phyloP scores from a whole-genome alignment of 64 coral and sea anemone genomes.

The Porites lutea region DNA sequence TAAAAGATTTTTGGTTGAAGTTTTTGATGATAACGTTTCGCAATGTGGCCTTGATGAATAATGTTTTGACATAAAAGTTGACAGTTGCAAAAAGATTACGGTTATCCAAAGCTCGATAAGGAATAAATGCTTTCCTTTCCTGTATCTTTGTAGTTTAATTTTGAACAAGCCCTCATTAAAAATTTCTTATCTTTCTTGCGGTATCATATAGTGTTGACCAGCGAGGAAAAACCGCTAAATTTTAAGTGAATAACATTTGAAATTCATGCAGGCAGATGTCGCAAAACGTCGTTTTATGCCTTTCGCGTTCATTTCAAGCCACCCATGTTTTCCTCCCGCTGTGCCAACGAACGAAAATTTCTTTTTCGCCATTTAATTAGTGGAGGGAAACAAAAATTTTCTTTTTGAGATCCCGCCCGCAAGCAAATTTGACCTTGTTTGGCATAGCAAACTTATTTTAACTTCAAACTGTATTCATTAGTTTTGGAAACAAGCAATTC shows the following conservation, averaged over 20 bases:
- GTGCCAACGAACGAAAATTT: slow-evolving; percentile 33
- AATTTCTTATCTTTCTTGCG: slow-evolving; percentile 78
- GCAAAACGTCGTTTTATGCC: neutral
- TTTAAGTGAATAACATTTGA: slow-evolving; percentile 54
- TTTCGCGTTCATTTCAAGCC: slow-evolving; percentile 45
- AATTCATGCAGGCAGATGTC: neutral
- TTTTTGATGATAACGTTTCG: slow-evolving; percentile 27
- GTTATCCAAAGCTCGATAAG: slow-evolving; percentile 63
- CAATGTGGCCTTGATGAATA: slow-evolving; percentile 11
- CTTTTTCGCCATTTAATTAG: slow-evolving; percentile 34
- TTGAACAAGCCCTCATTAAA: slow-evolving; percentile 81
- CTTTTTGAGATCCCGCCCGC: slow-evolving; percentile 20
- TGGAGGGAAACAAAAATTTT: slow-evolving; percentile 12
- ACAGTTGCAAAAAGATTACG: slow-evolving; percentile 74
- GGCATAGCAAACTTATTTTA: slow-evolving; percentile 28
- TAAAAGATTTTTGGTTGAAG: neutral
- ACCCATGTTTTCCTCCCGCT: slow-evolving; percentile 18
- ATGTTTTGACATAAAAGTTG: slow-evolving; percentile 35
- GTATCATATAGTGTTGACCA: slow-evolving; percentile 77
- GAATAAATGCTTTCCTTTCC: slow-evolving; percentile 53
- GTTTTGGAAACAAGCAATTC: slow-evolving; percentile 91
- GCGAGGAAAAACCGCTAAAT: slow-evolving; percentile 66
- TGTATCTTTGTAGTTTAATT: slow-evolving; percentile 91
- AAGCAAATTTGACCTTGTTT: slow-evolving; percentile 46
- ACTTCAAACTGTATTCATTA: slow-evolving; percentile 64